Conservation (phyloP, 2,888 invertebrate species). For the Trichopoda pennipes region DNA sequence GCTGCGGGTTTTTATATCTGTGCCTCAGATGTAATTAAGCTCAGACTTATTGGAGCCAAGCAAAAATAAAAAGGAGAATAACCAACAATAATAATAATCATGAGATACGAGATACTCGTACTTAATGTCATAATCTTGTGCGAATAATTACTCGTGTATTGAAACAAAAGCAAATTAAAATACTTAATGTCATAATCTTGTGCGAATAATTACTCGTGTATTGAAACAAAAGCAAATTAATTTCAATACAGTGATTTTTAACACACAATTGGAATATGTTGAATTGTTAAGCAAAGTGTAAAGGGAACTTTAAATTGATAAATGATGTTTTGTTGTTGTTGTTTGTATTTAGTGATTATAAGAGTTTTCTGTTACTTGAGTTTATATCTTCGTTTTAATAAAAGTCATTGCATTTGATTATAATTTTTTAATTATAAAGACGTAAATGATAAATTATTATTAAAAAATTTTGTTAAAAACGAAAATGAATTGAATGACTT, state of each 20-base stretch:
- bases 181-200: conserved; percentile 22
- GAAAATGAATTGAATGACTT: no score
- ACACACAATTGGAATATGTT: conserved; percentile 7
- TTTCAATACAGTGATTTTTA: conserved; percentile 14
- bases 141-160: conserved; percentile 14
- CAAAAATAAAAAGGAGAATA: background rate
- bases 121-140: conserved; percentile 25
- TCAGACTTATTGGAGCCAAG: conserved; percentile 52
- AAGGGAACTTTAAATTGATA: background rate
- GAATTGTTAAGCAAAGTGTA: background rate
- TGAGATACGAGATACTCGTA: background rate
- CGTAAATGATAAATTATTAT: no score
- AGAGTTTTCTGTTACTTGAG: background rate
- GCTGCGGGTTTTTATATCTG: conserved; percentile 12
- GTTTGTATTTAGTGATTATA: background rate
- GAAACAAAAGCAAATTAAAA: conserved; percentile 40
- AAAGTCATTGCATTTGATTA: no score
- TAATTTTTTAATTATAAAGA: no score
- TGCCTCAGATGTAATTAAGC: conserved; percentile 49
- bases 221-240: background rate
- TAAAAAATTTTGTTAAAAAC: no score
- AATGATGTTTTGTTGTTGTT: background rate
- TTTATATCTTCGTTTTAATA: no score
- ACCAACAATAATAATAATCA: no score
- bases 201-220: conserved; percentile 13